A percentile compares a stretch with the other conserved stretches of the same genome.
phyloP scores from a whole-genome alignment of 2,113 vertebrate species.

The Pristiophorus japonicus region DNA sequence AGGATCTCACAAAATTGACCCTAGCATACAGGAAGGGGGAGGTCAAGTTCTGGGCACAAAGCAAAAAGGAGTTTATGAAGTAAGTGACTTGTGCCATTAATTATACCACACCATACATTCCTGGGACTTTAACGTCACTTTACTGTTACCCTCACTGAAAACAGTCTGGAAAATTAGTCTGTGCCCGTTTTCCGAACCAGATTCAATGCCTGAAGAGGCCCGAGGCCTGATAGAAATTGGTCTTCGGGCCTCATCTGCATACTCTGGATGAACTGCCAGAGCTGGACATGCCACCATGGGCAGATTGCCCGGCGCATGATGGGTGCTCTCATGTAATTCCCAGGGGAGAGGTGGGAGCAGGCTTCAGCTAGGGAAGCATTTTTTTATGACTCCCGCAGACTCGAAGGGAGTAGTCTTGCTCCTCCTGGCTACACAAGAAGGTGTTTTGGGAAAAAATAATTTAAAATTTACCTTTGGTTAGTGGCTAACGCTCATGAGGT shows the following conservation, averaged over 20 bases:
- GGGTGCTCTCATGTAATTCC: neutral
- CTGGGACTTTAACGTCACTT: neutral
- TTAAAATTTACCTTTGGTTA: no score
- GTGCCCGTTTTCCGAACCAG: neutral
- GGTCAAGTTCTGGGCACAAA: neutral
- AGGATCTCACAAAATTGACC: neutral
- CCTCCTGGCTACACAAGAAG: no score
- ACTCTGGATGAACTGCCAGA: no score
- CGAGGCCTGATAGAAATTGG: neutral
- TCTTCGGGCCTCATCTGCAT: neutral
- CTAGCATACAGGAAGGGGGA: neutral
- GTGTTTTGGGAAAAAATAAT: no score
- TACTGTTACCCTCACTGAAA: neutral
- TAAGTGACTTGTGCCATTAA: neutral
- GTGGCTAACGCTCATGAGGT: no score
- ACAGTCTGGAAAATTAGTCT: neutral
- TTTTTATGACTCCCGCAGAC: no score
- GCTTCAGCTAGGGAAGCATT: neutral
- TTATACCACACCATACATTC: neutral
- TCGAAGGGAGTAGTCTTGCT: no score
- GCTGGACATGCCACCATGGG: neutral
- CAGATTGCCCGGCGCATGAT: neutral
- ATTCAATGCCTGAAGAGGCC: neutral
- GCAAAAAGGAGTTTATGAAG: neutral
- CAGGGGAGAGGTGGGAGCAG: neutral